Base-by-base conservation (phyloP, 2,797 vertebrate species). In the Neosilurus hyrtlii region DNA sequence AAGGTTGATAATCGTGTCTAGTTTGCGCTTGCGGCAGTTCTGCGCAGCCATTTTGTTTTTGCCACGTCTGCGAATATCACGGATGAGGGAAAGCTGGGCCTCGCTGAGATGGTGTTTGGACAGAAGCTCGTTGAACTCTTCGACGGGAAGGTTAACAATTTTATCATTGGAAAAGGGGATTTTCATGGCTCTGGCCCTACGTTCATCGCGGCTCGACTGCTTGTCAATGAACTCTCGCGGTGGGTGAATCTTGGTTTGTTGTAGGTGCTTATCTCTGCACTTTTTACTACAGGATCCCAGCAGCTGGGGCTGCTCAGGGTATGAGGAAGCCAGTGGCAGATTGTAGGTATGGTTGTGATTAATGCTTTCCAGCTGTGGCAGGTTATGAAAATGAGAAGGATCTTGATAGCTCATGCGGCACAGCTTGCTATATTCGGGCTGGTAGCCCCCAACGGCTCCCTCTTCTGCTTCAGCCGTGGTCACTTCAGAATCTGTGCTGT, bases 21-120 rank as follows among this genome's bases (percentile, higher is more conserved):
- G 93, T 79, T 99, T 99, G 87, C 98, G 96, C 90, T 99, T 99
- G 85, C 98, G 97, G 93, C 98, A 99, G 94, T 99, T 99, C 91
- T 99, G 98, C 0, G 98, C 98, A 0, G 98, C 98, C 97, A 99
- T 97, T 93, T 99, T 99, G 94, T 99, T 99, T 91, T 99, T 99
- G 83, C 98, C 98, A 0, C 98, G 94, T 77, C 98, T 89, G 81
- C 98, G 94, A 91, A 99, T 99, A 92, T 99, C 98, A 0, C 98
- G 96, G 89, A 99, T 96, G 61, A 99, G 96, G 77, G 97, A 96
- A 0, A 99, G 95, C 92, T 99, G 98, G 1, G 95, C 94, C 88
- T 99, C 98, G 0, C 95, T 99, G 82, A 99, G 94, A 89, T 97
- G 97, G 91, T 99, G 96, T 88, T 99, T 99, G 90, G 97, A 96